Evolutionary conservation across 2,888 invertebrate genomes (phyloP), one percentile per base, ranked within the genome.

Genomic region (Drosophila rubida): DNA sequence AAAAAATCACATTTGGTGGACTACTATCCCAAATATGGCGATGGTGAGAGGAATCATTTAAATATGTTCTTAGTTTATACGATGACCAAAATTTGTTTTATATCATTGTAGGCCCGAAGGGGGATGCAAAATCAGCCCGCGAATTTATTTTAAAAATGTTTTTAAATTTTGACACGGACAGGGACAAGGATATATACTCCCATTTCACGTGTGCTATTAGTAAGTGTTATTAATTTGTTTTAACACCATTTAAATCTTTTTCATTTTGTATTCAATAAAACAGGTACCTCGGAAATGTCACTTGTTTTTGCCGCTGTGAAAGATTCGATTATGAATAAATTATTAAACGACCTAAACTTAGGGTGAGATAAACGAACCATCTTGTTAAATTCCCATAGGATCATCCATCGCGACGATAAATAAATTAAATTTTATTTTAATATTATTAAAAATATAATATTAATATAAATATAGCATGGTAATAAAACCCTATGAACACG

Each of bases 141-240:
- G 99, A 99, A 94, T 99, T 99, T 94, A 99, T 99, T 92, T 95
- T 99, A 93, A 96, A 98, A 94, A 99, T 99, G 99, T 99, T 99
- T 95, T 99, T 99, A 93, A 99, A 99, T 94, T 95, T 99, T 93
- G 99, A 99, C 94, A 99, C 99, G 83, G 99, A 99, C 94, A 99
- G 99, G 94, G 3, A 13, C 4, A 48, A 9, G 14, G 99, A 99
- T 92, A 99, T 99, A 94, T 99, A 99, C 95, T 99, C 99, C 93
- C 99, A 99, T 95, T 99, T 99, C 95, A 99, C 99, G 91, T 99
- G 99, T 95, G 99, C 99, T 94, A 99, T 99, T 96, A 99, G 99
- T 99, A 95, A 92, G 90, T 88, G 90, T n/a, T n/a, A n/a, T n/a
- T n/a, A n/a, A n/a, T n/a, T n/a, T n/a, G n/a, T n/a, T n/a, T n/a